Percentiles rank a stretch among this genome's conserved stretches.
Evolutionary conservation across 2,113 vertebrate species (phyloP).

Genomic region (Sebastes fasciatus): DNA sequence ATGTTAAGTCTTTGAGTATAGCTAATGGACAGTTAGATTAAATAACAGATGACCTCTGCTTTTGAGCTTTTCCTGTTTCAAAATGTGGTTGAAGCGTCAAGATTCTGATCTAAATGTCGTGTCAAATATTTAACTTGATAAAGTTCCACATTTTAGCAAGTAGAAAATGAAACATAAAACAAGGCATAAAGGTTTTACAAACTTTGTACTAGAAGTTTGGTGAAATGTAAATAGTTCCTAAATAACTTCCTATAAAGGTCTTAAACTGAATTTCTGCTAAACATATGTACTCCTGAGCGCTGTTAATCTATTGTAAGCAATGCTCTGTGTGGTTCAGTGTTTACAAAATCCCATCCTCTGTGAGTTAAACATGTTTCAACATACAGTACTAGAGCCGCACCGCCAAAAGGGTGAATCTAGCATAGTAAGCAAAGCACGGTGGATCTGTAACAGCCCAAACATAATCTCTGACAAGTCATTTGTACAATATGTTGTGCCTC

Average conservation of each 20-base stretch:
- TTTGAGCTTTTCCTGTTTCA: slow-evolving; percentile 24
- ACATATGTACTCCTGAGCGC: neutral
- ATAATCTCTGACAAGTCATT: slow-evolving; percentile 38
- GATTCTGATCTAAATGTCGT: slow-evolving; percentile 24
- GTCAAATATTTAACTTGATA: slow-evolving; percentile 22
- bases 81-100: neutral
- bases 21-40: slow-evolving; percentile 40
- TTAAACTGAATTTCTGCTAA: neutral
- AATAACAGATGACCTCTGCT: slow-evolving; percentile 40
- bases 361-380: neutral
- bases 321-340: slow-evolving; percentile 1
- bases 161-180: slow-evolving; percentile 16
- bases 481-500: slow-evolving; percentile 34
- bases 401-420: neutral
- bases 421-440: neutral
- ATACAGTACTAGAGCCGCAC: neutral
- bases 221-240: neutral
- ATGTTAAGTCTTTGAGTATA: slow-evolving; percentile 29
- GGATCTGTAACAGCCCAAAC: slow-evolving; percentile 12
- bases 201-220: neutral
- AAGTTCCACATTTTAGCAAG: neutral
- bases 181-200: neutral
- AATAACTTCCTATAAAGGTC: neutral
- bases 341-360: neutral
- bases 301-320: neutral